Evolutionary conservation across 2,113 vertebrate species (phyloP), one percentile per base, ranked within the genome.

Genomic region (Psammodynastes pulverulentus): DNA sequence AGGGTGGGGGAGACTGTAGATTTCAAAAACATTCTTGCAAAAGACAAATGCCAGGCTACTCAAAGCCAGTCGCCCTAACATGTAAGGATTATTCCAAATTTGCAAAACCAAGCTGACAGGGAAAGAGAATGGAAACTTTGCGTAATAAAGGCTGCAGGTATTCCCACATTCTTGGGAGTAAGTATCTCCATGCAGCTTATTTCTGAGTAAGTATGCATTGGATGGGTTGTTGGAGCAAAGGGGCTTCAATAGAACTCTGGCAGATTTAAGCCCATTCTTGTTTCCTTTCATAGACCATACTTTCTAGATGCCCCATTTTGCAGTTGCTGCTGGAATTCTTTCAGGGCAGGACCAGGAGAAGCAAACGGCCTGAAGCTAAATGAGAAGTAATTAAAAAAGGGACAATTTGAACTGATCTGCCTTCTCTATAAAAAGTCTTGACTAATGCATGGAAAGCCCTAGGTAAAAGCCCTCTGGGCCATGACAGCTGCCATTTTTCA

Each of bases 31-130:
- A 94, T 92, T 93, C 86, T 96, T 95, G 93, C 89, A 93, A 89
- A 93, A 39, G 87, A 48, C 96, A 91, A 96, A 94, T 72, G 91
- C 0, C 43, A 1, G 93, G 52, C 93, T 72, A 85, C 72, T 91
- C 52, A 53, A 94, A 95, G 94, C 93, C 92, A 93, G 95, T 96
- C 15, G 49, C 39, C 51, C n/a, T 54, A 92, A 95, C 96, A 94
- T 91, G 95, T 46, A 89, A 0, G 9, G 49, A 87, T 94, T 94
- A 95, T 95, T 43, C 4, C 23, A 17, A 43, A 23, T 54, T 92
- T 94, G 92, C 89, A 4, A 94, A 94, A 92, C 72, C 87, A 53
- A 88, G 93, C 90, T 67, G 26, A 87, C 90, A 84, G 93, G 89
- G 49, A 21, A 45, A 45, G 29, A 48, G 45, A 34, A 58, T 49